Percentiles rank a stretch among this genome's conserved stretches.
phyloP scores from a whole-genome alignment of 92 coral and sea anemone genomes.

The Siderastrea radians region DNA sequence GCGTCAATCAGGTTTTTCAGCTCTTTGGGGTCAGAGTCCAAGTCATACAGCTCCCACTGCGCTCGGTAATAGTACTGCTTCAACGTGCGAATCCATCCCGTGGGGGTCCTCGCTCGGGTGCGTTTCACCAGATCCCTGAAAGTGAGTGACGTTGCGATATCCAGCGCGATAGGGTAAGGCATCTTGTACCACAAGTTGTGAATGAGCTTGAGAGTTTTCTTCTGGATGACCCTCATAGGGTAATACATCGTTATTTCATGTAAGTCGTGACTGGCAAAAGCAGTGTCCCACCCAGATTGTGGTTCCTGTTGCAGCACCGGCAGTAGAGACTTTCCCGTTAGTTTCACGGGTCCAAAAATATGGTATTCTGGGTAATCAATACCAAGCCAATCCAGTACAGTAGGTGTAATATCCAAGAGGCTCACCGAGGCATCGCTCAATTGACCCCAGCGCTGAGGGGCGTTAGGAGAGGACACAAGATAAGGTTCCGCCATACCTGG shows the following conservation, averaged over 20 bases:
- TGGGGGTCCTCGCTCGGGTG: conserved; percentile 75
- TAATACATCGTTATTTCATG: conserved; percentile 68
- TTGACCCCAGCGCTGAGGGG: conserved; percentile 53
- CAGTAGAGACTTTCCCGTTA: conserved; percentile 84
- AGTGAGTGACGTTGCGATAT: conserved; percentile 81
- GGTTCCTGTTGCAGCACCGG: conserved; percentile 80
- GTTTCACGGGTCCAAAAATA: conserved; percentile 76
- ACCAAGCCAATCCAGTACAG: conserved; percentile 88
- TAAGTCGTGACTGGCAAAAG: conserved; percentile 90
- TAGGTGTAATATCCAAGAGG: conserved; percentile 91
- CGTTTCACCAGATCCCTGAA: conserved; percentile 90
- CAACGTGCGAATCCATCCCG: conserved; percentile 86
- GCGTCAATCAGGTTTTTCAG: conserved; percentile 75
- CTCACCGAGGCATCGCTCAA: conserved; percentile 31
- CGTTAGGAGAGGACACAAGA: conserved; percentile 85
- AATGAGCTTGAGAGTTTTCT: background rate
- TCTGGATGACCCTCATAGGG: conserved; percentile 92
- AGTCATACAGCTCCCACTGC: conserved; percentile 92
- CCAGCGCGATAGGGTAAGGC: conserved; percentile 97
- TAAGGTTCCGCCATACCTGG: conserved; percentile 96
- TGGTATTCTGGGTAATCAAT: conserved; percentile 86
- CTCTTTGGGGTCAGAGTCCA: conserved; percentile 83
- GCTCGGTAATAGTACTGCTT: conserved; percentile 89
- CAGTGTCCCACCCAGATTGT: conserved; percentile 86
- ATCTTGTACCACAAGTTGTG: conserved; percentile 77